Evolutionary conservation across 92 coral and sea anemone genomes (phyloP), one percentile per base, ranked within the genome.

Genomic region (Siderastrea siderea): DNA sequence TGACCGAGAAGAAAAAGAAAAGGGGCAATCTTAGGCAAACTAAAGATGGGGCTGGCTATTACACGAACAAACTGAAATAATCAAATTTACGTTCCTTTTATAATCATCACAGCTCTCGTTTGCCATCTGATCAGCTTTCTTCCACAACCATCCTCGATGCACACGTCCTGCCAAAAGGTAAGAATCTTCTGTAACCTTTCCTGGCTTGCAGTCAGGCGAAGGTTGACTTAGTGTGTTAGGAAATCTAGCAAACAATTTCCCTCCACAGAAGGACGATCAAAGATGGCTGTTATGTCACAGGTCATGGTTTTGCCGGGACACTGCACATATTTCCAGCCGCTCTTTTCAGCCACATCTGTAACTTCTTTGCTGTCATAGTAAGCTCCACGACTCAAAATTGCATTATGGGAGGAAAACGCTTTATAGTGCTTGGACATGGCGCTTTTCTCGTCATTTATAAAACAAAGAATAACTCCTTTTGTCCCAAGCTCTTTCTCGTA

Each of bases 401-500:
- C 2, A 5, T 64, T 63, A 17, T 80, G 73, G 2, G 49, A 4
- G 38, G 61, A 68, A 48, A 51, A 49, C n/a, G 10, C 17, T 65
- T 49, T 51, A 17, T 49, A 47, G 14, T 66, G 66, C 52, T 63
- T 80, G n/a, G 17, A n/a, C 11, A 47, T 1, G 47, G 64, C 61
- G 44, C 62, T 65, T 10, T 54, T 16, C 43, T 66, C 64, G 14
- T 51, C 4, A 7, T 5, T 7, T 15, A 80, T 26, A 1, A n/a
- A 1, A 16, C 84, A 65, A 4, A 48, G 14, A 19, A 80, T 80
- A 3, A 65, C 7, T 11, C 84, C 74, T 19, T 68, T 19, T 13
- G 61, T 8, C 0, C 75, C 75, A 51, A 80, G 84, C 12, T 65
- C 74, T 55, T 80, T 80, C 75, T 65, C 84, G 62, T 80, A 80